Conservation (phyloP, 2,797 vertebrate genomes). For the Bovichtus diacanthus region DNA sequence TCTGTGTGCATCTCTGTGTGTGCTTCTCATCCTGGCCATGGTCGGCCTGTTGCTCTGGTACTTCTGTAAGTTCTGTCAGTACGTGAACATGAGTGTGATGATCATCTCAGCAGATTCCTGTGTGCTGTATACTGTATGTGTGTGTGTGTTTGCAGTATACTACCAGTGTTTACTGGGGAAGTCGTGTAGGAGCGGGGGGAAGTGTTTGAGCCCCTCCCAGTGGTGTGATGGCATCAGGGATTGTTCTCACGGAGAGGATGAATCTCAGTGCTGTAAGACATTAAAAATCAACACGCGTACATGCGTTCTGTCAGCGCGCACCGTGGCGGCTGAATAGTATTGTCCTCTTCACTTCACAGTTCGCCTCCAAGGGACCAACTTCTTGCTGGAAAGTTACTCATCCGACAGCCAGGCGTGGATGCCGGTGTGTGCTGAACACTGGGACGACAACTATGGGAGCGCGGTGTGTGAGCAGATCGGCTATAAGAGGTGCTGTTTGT, state of each 20-base stretch:
- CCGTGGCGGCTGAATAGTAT: not conserved
- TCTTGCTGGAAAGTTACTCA: constrained; percentile 88
- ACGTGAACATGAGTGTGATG: not conserved
- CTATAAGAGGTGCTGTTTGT: constrained; percentile 80
- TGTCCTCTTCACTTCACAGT: constrained; percentile 77
- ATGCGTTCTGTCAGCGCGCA: not conserved
- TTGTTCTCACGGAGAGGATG: constrained; percentile 88
- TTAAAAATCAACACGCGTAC: not conserved
- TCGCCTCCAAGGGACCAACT: constrained; percentile 87
- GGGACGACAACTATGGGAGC: constrained; percentile 82
- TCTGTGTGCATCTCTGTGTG: constrained; percentile 39
- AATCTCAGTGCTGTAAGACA: constrained; percentile 89
- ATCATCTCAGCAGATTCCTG: not conserved
- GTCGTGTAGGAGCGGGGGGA: constrained; percentile 71
- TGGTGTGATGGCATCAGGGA: constrained; percentile 89
- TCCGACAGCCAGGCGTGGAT: constrained; percentile 82
- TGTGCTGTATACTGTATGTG: not conserved
- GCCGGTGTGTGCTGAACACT: constrained; percentile 88
- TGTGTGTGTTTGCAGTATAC: constrained; percentile 75
- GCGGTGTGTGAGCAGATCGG: constrained; percentile 88
- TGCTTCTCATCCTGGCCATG: constrained; percentile 63
- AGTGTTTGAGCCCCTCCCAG: constrained; percentile 74
- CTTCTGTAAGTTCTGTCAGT: constrained; percentile 85
- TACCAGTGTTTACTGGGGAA: constrained; percentile 76
- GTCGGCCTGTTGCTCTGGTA: constrained; percentile 86